These are phyloP conservation scores for Amiota minor DNA, from an alignment of 2,888 invertebrate species.

Conservation along the genomic window DNA sequence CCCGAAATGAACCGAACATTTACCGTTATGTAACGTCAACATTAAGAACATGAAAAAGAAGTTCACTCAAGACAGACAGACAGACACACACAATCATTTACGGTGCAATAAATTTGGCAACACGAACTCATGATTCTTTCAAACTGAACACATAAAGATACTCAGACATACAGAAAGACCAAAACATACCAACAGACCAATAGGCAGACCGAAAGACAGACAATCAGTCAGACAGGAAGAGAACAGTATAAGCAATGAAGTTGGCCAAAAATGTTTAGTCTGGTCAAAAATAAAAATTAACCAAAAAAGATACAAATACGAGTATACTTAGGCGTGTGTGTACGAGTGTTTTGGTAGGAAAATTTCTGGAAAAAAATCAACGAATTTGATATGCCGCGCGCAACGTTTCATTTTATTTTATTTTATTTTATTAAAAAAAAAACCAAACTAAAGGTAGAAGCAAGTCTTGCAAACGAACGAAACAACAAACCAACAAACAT, in stretches of 20 bases:
- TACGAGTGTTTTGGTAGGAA: background rate
- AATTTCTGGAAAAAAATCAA: conserved; percentile 1
- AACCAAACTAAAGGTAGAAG: background rate
- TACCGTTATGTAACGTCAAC: conserved; percentile 20
- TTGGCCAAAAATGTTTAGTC: background rate
- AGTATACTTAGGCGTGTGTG: background rate
- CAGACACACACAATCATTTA: background rate
- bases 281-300: background rate
- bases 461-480: background rate
- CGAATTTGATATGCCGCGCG: conserved; percentile 15
- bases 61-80: conserved; percentile 13
- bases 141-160: background rate
- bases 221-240: background rate
- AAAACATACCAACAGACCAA: background rate
- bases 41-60: conserved; percentile 19
- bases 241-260: background rate
- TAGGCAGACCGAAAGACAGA: background rate
- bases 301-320: background rate
- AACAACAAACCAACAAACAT: conserved; percentile 15
- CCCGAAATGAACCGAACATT: background rate
- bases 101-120: conserved; percentile 18
- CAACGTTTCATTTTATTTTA: no score
- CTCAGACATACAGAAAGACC: conserved; percentile 5
- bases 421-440: background rate
- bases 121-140: conserved; percentile 7